These are phyloP conservation scores for Triplophysa siluroides DNA, from an alignment of 2,113 vertebrate species.

Conservation along the genomic window DNA sequence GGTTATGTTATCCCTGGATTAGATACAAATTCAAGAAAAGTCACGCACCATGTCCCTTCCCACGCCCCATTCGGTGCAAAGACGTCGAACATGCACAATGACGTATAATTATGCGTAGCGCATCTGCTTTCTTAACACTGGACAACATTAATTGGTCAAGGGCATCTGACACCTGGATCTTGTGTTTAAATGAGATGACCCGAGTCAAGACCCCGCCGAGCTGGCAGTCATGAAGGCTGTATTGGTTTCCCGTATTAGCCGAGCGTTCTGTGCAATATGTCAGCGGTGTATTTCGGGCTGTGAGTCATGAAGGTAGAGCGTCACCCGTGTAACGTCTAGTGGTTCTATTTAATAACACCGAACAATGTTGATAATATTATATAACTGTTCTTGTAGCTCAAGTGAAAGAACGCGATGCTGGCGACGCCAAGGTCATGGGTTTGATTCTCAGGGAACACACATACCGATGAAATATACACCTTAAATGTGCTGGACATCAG, in stretches of 20 bases:
- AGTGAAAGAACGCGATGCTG: no score
- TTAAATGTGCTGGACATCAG: no score
- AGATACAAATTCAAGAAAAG: background rate
- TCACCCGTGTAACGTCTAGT: background rate
- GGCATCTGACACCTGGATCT: constrained; percentile 50
- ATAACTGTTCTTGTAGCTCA: no score
- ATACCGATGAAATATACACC: no score
- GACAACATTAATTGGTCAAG: constrained; percentile 42
- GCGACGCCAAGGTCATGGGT: no score
- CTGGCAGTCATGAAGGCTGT: constrained; percentile 58
- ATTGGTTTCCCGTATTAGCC: constrained; percentile 63
- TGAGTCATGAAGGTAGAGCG: constrained; percentile 62
- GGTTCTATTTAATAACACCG: background rate
- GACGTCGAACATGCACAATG: background rate
- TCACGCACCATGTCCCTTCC: background rate
- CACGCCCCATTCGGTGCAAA: background rate
- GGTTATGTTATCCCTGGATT: background rate
- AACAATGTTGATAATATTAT: background rate
- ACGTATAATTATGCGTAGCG: constrained; percentile 26
- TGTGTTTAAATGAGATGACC: constrained; percentile 39
- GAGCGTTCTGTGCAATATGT: constrained; percentile 52
- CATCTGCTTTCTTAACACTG: constrained; percentile 30
- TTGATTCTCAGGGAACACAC: no score
- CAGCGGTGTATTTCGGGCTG: constrained; percentile 70
- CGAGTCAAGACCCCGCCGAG: constrained; percentile 48